These are phyloP conservation scores for Pseudomyrmex dendroicus DNA, from an alignment of 1,140 invertebrate genomes.

Conservation along the genomic window DNA sequence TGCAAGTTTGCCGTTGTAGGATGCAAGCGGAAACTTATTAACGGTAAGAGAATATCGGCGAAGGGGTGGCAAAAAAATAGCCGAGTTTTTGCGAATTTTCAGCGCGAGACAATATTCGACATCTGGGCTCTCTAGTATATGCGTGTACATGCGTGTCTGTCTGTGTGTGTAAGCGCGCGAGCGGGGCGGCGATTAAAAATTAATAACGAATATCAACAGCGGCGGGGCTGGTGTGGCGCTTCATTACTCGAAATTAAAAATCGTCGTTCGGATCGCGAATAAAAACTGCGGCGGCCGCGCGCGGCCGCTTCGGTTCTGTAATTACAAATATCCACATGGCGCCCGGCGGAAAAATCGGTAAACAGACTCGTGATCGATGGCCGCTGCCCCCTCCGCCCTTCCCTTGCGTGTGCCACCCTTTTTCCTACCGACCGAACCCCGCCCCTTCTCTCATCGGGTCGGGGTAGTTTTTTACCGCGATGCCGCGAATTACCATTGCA, in stretches of 20 bases:
- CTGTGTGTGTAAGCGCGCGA: neutral
- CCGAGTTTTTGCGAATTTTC: conserved; percentile 64
- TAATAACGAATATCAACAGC: conserved; percentile 84
- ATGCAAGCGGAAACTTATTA: conserved; percentile 22
- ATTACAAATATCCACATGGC: conserved; percentile 82
- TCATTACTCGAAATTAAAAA: conserved; percentile 83
- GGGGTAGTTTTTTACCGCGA: conserved; percentile 71
- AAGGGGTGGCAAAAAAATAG: conserved; percentile 56
- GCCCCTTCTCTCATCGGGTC: conserved; percentile 46
- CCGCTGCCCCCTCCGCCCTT: neutral
- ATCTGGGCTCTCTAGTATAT: too few relatives aligned
- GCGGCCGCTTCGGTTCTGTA: conserved; percentile 76
- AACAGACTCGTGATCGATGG: conserved; percentile 80
- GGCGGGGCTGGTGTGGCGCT: conserved; percentile 70
- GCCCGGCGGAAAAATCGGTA: conserved; percentile 73
- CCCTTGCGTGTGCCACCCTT: conserved; percentile 25
- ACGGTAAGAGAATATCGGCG: conserved; percentile 23
- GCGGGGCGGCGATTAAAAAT: conserved; percentile 81
- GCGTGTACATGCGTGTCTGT: too few relatives aligned
- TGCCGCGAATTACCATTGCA: conserved; percentile 79
- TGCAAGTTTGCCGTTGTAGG: neutral
- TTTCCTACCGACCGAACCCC: conserved; percentile 15
- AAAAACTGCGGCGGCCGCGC: conserved; percentile 71
- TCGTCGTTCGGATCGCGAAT: conserved; percentile 78
- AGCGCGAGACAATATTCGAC: conserved; percentile 67